Base-by-base conservation (phyloP, 2,888 invertebrate genomes). In the Caenorhabditis drosophilae region DNA sequence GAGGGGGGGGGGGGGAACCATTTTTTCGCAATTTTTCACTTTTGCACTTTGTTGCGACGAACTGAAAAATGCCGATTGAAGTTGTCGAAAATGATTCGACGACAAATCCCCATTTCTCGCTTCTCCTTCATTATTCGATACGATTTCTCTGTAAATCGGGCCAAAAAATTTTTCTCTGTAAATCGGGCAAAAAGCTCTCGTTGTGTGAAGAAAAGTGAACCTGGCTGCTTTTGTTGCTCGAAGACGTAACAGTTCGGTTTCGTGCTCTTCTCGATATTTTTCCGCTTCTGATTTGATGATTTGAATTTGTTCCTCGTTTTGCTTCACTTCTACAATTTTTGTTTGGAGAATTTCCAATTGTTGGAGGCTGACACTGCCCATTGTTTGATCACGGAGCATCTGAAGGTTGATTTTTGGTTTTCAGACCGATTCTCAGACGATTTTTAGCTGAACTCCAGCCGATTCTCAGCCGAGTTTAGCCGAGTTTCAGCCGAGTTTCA, bases 361-460 rank as follows among this genome's bases (percentile, higher is more conserved):
- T 52, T 66, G 59, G 2, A 66, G 48, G 18, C 55, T 60, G 11
- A 66, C 52, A 22, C 48, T 56, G 18, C 66, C 66, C n/a, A 66
- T 49, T 12, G 55, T 26, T 31, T 66, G 66, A 35, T 54, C 52
- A 20, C 66, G 47, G 11, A 66, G 45, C 2, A 40, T 11, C 61
- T 61, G 55, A 4, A 48, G 52, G 22, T n/a, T n/a, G n/a, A n/a
- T n/a, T n/a, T n/a, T n/a, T n/a, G n/a, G n/a, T n/a, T n/a, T n/a
- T n/a, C n/a, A n/a, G n/a, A n/a, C n/a, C n/a, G n/a, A n/a, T n/a
- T n/a, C n/a, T n/a, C n/a, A n/a, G n/a, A n/a, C n/a, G n/a, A n/a
- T n/a, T n/a, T n/a, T n/a, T n/a, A n/a, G n/a, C n/a, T n/a, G n/a
- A n/a, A n/a, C n/a, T n/a, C n/a, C n/a, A n/a, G n/a, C n/a, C n/a